Evolutionary conservation across 2,888 invertebrate species (phyloP).

Genomic region (Eledone cirrhosa): DNA sequence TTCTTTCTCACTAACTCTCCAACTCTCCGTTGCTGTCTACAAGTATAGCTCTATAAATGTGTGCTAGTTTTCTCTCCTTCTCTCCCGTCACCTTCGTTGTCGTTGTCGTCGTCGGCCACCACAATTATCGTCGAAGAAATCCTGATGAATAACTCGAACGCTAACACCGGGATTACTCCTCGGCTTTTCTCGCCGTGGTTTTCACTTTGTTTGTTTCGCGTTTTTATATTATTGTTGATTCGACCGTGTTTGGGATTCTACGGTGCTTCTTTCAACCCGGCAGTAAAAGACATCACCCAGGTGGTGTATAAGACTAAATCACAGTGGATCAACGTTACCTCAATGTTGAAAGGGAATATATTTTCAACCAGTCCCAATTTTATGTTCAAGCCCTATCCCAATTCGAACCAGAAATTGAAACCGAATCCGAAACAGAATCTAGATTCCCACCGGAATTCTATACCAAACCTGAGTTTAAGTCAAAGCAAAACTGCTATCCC

Average conservation of each 20-base stretch:
- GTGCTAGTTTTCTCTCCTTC: too few species aligned
- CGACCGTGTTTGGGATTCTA: neutral
- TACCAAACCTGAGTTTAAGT: neutral
- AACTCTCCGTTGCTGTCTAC: too few species aligned
- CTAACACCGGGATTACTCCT: too few species aligned
- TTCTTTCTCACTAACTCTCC: too few species aligned
- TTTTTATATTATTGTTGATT: neutral
- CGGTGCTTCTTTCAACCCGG: slow-evolving; percentile 17
- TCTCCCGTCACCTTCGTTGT: too few species aligned
- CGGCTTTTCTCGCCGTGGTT: too few species aligned
- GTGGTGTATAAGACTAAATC: slow-evolving; percentile 6
- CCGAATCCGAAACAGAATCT: neutral
- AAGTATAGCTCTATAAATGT: too few species aligned
- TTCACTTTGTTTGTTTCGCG: too few species aligned
- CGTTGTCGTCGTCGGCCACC: too few species aligned
- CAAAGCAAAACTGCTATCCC: too few species aligned
- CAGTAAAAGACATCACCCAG: slow-evolving; percentile 25
- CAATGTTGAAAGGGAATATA: neutral
- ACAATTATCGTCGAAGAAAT: too few species aligned
- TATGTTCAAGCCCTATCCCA: neutral
- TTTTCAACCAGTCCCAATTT: slow-evolving; percentile 5
- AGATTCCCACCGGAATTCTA: neutral
- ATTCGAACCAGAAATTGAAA: neutral
- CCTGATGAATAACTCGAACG: too few species aligned
- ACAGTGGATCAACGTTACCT: slow-evolving; percentile 11